phyloP scores from a whole-genome alignment of 2,113 vertebrate species.

The Trematocara nigrifrons region DNA sequence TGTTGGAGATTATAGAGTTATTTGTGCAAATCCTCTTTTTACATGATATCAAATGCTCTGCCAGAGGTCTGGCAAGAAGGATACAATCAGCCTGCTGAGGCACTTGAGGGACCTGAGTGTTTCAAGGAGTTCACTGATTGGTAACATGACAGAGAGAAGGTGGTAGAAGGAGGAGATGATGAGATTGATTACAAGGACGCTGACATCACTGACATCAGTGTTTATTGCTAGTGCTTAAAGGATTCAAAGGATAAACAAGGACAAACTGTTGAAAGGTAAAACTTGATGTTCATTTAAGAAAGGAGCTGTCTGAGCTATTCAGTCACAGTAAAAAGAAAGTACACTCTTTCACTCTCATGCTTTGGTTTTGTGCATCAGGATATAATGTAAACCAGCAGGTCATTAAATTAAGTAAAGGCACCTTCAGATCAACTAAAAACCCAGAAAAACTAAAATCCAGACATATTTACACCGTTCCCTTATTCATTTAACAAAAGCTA shows the following conservation, averaged over 20 bases:
- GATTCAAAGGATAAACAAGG: not conserved
- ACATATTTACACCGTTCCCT: not conserved
- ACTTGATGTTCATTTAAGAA: not conserved
- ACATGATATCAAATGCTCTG: slow-evolving; percentile 54
- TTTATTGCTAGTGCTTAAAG: not conserved
- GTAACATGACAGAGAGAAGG: not conserved
- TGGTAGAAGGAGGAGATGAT: not conserved
- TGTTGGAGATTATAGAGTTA: slow-evolving; percentile 61
- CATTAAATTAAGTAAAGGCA: not conserved
- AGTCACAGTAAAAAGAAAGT: not conserved
- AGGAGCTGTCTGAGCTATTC: not conserved
- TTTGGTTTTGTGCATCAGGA: not conserved
- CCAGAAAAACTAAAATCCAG: not conserved
- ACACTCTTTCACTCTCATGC: not conserved
- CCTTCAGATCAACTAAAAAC: not conserved
- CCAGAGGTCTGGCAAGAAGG: slow-evolving; percentile 28
- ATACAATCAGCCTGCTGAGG: slow-evolving; percentile 4
- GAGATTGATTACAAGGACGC: not conserved
- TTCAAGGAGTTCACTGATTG: not conserved
- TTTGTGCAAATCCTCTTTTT: slow-evolving; percentile 67
- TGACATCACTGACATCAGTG: slow-evolving; percentile 59
- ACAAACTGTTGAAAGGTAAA: not conserved
- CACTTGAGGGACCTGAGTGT: slow-evolving; percentile 3
- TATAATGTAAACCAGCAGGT: not conserved
- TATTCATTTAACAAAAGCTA: not conserved